Conservation (phyloP, 2,113 vertebrate genomes). For the Heterotis niloticus region DNA sequence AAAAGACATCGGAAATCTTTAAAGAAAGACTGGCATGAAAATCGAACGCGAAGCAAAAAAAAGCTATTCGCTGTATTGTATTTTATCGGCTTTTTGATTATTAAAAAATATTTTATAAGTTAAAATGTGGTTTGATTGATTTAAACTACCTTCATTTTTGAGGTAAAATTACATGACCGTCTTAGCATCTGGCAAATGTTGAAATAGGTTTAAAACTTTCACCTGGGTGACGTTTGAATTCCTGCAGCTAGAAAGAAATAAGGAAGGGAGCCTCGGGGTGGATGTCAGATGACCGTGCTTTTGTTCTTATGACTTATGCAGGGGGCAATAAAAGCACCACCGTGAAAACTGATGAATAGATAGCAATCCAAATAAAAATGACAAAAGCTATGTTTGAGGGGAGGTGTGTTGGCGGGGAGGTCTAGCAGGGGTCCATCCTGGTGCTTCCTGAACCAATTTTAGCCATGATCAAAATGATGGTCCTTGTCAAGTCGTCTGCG, state of each 20-base stretch:
- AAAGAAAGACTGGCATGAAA: not conserved
- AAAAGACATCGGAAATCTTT: too few relatives aligned
- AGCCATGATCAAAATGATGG: slow-evolving; percentile 26
- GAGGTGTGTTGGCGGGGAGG: not conserved
- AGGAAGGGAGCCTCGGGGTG: not conserved
- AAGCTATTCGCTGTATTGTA: too few relatives aligned
- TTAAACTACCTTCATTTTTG: not conserved
- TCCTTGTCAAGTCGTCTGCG: slow-evolving; percentile 7
- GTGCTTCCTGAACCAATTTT: slow-evolving; percentile 32
- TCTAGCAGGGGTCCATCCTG: slow-evolving; percentile 2
- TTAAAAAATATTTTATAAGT: not conserved
- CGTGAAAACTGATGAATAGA: slow-evolving; percentile 19
- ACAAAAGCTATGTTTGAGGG: slow-evolving; percentile 32
- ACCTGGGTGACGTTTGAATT: not conserved
- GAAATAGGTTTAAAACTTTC: not conserved
- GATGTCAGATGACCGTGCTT: not conserved
- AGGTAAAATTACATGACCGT: not conserved
- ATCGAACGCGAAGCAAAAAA: not conserved
- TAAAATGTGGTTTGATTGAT: not conserved
- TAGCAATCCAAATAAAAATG: slow-evolving; percentile 46
- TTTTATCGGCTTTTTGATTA: too few relatives aligned
- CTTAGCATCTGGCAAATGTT: not conserved
- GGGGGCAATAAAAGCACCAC: slow-evolving; percentile 9
- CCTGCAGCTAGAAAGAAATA: not conserved
- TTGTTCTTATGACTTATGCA: not conserved